phyloP scores from a whole-genome alignment of 2,113 vertebrate genomes.

The Alectura lathami region DNA sequence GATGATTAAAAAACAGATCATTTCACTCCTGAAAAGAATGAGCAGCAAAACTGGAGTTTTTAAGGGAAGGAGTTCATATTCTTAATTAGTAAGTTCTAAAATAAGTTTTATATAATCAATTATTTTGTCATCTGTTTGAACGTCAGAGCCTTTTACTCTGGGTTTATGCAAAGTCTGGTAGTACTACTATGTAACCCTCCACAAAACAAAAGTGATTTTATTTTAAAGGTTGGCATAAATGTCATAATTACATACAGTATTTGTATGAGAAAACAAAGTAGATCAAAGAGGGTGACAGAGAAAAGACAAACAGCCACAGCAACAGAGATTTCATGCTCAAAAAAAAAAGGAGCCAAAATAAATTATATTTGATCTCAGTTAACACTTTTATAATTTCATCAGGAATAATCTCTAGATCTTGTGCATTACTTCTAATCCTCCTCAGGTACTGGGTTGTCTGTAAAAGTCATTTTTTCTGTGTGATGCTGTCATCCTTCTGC shows the following conservation, averaged over 20 bases:
- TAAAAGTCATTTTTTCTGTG: neutral
- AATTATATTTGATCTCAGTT: constrained; percentile 58
- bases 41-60: neutral
- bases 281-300: constrained; percentile 66
- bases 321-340: constrained; percentile 40
- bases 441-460: constrained; percentile 5
- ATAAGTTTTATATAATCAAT: constrained; percentile 27
- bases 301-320: constrained; percentile 48
- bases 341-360: constrained; percentile 37
- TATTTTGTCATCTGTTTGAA: constrained; percentile 28
- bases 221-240: constrained; percentile 65
- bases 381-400: constrained; percentile 47
- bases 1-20: neutral
- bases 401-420: constrained; percentile 24
- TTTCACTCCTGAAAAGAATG: constrained; percentile 3
- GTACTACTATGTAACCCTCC: constrained; percentile 26
- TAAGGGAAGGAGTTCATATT: constrained; percentile 10
- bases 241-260: constrained; percentile 67
- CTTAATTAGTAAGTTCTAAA: constrained; percentile 48
- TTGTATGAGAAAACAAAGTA: constrained; percentile 64
- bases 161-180: constrained; percentile 31
- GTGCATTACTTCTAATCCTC: constrained; percentile 2
- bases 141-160: constrained; percentile 40
- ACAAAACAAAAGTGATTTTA: constrained; percentile 59
- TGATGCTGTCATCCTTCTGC: neutral